Conservation (phyloP, 2,888 invertebrate genomes). For the Sarcophaga subvicina region DNA sequence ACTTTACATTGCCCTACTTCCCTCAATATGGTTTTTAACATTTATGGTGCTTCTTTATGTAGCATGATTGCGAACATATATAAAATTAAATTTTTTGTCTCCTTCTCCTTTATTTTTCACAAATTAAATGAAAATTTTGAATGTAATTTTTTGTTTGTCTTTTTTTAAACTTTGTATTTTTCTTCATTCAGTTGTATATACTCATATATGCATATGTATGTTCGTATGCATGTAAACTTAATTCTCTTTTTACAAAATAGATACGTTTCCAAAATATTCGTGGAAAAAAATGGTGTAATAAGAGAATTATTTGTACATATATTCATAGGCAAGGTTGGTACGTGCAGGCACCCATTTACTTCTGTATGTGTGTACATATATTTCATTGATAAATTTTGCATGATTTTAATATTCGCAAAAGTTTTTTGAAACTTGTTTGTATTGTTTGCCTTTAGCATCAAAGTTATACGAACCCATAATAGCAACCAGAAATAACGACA, state of each 20-base stretch:
- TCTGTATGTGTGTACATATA: no score
- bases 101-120: conserved; percentile 5
- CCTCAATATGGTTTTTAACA: no score
- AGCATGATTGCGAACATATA: not conserved
- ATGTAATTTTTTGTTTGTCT: conserved; percentile 22
- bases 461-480: conserved; percentile 46
- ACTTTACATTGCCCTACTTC: no score
- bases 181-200: not conserved
- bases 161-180: not conserved
- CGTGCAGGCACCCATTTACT: not conserved
- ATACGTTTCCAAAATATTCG: no score
- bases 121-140: conserved; percentile 44
- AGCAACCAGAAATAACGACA: conserved; percentile 13
- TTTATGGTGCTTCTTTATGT: not conserved
- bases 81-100: not conserved
- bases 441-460: conserved; percentile 59
- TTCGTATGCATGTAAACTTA: no score
- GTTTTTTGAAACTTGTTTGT: conserved; percentile 53
- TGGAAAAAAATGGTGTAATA: no score
- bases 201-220: not conserved
- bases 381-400: conserved; percentile 2
- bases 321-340: no score
- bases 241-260: no score
- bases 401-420: conserved; percentile 50
- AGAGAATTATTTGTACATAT: no score